Conservation (phyloP, 2,113 vertebrate genomes). For the Varanus komodoensis region DNA sequence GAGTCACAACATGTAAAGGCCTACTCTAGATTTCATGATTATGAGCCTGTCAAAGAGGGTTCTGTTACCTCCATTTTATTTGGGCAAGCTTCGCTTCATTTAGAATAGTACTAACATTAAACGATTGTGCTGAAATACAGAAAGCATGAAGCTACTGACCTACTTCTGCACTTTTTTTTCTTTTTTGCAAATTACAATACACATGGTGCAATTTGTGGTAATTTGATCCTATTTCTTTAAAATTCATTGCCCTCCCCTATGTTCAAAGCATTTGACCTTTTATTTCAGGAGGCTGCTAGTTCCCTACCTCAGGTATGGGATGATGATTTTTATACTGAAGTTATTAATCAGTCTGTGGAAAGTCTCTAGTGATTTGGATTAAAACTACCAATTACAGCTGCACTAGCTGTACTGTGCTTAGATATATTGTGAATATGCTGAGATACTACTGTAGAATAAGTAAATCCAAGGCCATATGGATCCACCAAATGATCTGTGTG, state of each 20-base stretch:
- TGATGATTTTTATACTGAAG: slow-evolving; percentile 60
- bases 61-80: background rate
- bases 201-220: slow-evolving; percentile 59
- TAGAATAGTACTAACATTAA: slow-evolving; percentile 28
- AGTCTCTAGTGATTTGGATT: slow-evolving; percentile 66
- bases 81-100: slow-evolving; percentile 43
- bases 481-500: background rate
- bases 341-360: slow-evolving; percentile 68
- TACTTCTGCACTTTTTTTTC: slow-evolving; percentile 63
- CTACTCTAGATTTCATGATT: slow-evolving; percentile 10
- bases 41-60: background rate
- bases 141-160: slow-evolving; percentile 49
- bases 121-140: slow-evolving; percentile 3
- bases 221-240: slow-evolving; percentile 66
- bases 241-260: slow-evolving; percentile 34
- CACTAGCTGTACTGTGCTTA: slow-evolving; percentile 65
- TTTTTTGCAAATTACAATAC: slow-evolving; percentile 61
- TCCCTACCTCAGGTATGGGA: slow-evolving; percentile 57
- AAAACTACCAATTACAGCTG: slow-evolving; percentile 69
- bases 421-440: slow-evolving; percentile 62
- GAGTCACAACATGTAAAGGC: background rate
- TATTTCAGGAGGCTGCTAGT: slow-evolving; percentile 30
- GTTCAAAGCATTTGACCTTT: slow-evolving; percentile 67
- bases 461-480: background rate
- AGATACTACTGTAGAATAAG: slow-evolving; percentile 49